These are phyloP conservation scores for Siniperca chuatsi DNA, from an alignment of 2,113 vertebrate genomes.

Conservation along the genomic window DNA sequence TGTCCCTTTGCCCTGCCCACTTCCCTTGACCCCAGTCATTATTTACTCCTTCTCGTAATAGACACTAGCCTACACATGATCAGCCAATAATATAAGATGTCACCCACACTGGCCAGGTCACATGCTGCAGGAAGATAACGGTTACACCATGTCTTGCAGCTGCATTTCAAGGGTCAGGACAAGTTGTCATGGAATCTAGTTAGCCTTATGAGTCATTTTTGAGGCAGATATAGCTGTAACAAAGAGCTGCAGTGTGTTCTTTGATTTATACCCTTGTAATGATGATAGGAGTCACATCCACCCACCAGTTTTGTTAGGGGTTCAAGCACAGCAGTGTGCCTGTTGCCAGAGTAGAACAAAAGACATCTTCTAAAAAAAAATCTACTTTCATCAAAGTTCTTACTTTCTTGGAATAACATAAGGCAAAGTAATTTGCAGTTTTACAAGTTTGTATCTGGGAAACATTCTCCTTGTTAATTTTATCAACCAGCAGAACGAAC, in stretches of 20 bases:
- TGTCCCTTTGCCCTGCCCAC: neutral
- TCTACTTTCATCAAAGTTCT: constrained; percentile 45
- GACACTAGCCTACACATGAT: constrained; percentile 17
- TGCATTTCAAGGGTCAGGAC: constrained; percentile 28
- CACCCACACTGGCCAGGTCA: constrained; percentile 18
- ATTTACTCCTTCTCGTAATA: constrained; percentile 18
- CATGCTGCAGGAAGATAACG: constrained; percentile 25
- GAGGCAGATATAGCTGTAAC: constrained; percentile 39
- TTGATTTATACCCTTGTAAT: constrained; percentile 58
- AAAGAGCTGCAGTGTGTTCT: constrained; percentile 46
- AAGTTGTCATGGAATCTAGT: constrained; percentile 44
- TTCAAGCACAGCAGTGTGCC: constrained; percentile 42
- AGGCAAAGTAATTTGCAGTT: constrained; percentile 54
- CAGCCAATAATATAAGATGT: constrained; percentile 44
- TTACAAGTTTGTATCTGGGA: constrained; percentile 35
- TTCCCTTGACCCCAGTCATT: neutral
- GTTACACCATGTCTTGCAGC: constrained; percentile 12
- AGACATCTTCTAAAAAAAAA: constrained; percentile 9
- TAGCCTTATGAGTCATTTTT: constrained; percentile 42
- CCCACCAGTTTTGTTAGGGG: constrained; percentile 66
- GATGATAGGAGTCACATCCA: constrained; percentile 47
- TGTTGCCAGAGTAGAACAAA: constrained; percentile 53
- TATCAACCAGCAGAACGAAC: constrained; percentile 6
- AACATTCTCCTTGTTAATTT: constrained; percentile 43
- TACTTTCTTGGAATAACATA: constrained; percentile 52